These are phyloP conservation scores for Lochmaea crataegi DNA, from an alignment of 2,888 invertebrate species.

Conservation along the genomic window DNA sequence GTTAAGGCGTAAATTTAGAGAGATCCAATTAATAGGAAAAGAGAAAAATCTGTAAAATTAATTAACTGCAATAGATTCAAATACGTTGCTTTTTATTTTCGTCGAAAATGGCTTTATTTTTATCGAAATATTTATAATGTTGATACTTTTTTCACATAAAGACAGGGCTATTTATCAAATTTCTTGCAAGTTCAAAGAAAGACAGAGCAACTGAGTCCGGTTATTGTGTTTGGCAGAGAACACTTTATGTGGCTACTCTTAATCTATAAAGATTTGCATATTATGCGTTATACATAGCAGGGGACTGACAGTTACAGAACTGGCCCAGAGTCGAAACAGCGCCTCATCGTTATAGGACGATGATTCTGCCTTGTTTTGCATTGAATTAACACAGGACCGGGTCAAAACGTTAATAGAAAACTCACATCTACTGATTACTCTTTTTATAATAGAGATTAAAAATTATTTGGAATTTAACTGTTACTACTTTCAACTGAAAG, in stretches of 20 bases:
- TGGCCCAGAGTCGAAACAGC: constrained; percentile 43
- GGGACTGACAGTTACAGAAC: constrained; percentile 46
- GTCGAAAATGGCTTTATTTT: neutral
- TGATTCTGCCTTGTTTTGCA: constrained; percentile 40
- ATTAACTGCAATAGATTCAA: too few species aligned
- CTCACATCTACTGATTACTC: neutral
- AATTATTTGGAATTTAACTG: too few species aligned
- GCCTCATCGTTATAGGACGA: constrained; percentile 39
- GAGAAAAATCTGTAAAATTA: neutral
- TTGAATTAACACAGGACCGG: constrained; percentile 36
- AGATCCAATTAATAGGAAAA: neutral
- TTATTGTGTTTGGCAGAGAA: constrained; percentile 42
- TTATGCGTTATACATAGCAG: constrained; percentile 46
- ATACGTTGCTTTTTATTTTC: too few species aligned
- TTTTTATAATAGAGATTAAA: too few species aligned
- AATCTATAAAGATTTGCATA: constrained; percentile 47
- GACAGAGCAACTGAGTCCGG: constrained; percentile 23
- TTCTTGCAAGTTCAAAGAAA: constrained; percentile 31
- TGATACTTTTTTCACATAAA: too few species aligned
- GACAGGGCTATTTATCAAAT: constrained; percentile 23
- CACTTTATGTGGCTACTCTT: constrained; percentile 43
- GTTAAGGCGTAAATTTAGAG: neutral
- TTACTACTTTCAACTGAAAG: too few species aligned
- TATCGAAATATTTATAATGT: neutral
- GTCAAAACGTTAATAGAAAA: neutral